A percentile compares a stretch with the other conserved stretches of the same genome.
phyloP scores from a whole-genome alignment of 1,140 invertebrate species.

The Drosophila novamexicana region DNA sequence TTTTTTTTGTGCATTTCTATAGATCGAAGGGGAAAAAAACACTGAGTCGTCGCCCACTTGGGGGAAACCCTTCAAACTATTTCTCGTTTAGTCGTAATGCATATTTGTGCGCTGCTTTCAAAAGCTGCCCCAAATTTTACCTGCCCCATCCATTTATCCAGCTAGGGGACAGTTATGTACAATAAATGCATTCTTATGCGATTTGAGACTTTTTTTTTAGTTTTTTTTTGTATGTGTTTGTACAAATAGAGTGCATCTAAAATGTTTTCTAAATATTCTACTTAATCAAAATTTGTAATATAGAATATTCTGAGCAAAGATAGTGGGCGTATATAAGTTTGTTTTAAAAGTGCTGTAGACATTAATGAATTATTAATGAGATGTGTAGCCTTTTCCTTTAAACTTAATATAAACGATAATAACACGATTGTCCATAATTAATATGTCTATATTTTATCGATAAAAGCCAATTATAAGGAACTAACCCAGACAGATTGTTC shows the following conservation, averaged over 20 bases:
- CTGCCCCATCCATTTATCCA: background rate
- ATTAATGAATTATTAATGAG: no score
- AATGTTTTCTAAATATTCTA: background rate
- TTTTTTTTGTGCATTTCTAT: slow-evolving; percentile 1
- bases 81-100: slow-evolving; percentile 19
- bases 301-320: no score
- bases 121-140: slow-evolving; percentile 14
- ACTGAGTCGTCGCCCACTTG: background rate
- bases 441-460: no score
- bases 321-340: no score
- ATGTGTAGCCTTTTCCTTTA: no score
- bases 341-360: no score
- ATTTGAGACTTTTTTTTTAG: background rate
- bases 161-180: background rate
- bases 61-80: slow-evolving; percentile 20
- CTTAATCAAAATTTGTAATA: no score
- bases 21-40: background rate
- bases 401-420: no score
- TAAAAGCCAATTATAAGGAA: no score
- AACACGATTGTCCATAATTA: no score
- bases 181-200: slow-evolving; percentile 2
- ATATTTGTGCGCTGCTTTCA: slow-evolving; percentile 34
- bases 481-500: no score
- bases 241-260: background rate
- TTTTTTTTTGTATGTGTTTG: background rate